Base-by-base conservation (phyloP, 1,140 invertebrate genomes). In the Pantala flavescens region DNA sequence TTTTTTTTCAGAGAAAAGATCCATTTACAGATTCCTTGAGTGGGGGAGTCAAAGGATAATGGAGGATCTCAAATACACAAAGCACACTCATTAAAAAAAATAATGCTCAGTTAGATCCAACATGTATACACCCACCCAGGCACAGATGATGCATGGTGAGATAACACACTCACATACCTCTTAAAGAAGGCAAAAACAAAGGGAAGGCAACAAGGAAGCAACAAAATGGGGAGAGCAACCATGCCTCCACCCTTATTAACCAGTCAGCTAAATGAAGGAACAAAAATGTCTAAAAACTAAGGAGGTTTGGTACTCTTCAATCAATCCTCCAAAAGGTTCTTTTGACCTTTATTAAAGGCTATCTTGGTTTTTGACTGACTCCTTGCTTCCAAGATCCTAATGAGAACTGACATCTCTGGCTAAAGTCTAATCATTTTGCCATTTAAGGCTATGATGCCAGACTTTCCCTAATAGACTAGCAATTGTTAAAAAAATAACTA, bases 131-230 rank as follows among this genome's bases (percentile, higher is more conserved):
- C 63, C 63, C 63, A 70, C 23, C 19, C 63, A 21, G 23, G 12
- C 70, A 71, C 14, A 71, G 11, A 71, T 24, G 70, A 24, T 71
- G 23, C 23, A 14, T 24, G 23, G 24, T 71, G 21, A 23, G 12
- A 14, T 5, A 23, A 71, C 24, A 71, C 70, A 71, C 21, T n/a
- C 70, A n/a, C 70, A 71, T 71, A 71, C 70, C 23, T 71, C 28
- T 9, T 36, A 36, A 36, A 36, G 28, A 36, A 36, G 28, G 28
- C 28, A 36, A 36, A 36, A 36, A 36, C 28, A 36, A 36, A 36
- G 28, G 28, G 28, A 36, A 36, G 28, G 28, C 28, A 36, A 36
- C 9, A 9, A 36, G 28, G 28, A 9, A 36, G 9, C 28, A 36
- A 36, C 28, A 36, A 36, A 36, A 36, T 9, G 28, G 28, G 9